Evolutionary conservation across 2,888 invertebrate genomes (phyloP).

Genomic region (Acrobasis repandana): DNA sequence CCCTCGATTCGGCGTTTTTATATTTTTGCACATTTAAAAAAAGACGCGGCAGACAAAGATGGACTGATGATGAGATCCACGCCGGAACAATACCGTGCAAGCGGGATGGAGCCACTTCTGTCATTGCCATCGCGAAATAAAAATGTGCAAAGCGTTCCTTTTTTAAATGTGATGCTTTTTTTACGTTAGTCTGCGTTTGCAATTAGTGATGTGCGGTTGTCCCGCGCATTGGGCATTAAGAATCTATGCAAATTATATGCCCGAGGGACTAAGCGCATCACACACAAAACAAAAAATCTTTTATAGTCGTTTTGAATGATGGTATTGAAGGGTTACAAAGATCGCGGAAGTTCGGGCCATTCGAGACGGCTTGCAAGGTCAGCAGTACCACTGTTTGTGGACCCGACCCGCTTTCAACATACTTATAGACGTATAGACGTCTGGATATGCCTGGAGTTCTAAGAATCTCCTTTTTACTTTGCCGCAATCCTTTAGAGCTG

Average conservation of each 20-base stretch:
- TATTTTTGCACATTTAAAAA: slow-evolving; percentile 82
- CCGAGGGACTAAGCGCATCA: slow-evolving; percentile 38
- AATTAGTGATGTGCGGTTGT: slow-evolving; percentile 80
- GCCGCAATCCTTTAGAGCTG: slow-evolving; percentile 64
- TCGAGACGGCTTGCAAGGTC: slow-evolving; percentile 61
- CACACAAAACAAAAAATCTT: slow-evolving; percentile 56
- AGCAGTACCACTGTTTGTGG: slow-evolving; percentile 37
- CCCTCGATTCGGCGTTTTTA: slow-evolving; percentile 79
- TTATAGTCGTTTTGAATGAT: slow-evolving; percentile 51
- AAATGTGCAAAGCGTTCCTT: slow-evolving; percentile 79
- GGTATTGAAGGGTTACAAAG: slow-evolving; percentile 46
- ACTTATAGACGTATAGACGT: slow-evolving; percentile 40
- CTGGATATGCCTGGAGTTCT: slow-evolving; percentile 38
- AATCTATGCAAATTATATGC: slow-evolving; percentile 69
- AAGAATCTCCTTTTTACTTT: slow-evolving; percentile 55
- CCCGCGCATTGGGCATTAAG: slow-evolving; percentile 66
- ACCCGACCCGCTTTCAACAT: slow-evolving; percentile 26
- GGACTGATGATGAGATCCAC: slow-evolving; percentile 77
- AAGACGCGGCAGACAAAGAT: slow-evolving; percentile 80
- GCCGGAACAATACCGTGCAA: slow-evolving; percentile 72
- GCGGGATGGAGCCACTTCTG: slow-evolving; percentile 72
- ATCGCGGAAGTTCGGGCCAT: slow-evolving; percentile 60
- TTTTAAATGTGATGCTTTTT: slow-evolving; percentile 81
- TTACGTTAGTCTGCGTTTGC: slow-evolving; percentile 81
- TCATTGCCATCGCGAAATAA: slow-evolving; percentile 77